Conservation (phyloP, 2,888 invertebrate species). For the Pecten maximus region DNA sequence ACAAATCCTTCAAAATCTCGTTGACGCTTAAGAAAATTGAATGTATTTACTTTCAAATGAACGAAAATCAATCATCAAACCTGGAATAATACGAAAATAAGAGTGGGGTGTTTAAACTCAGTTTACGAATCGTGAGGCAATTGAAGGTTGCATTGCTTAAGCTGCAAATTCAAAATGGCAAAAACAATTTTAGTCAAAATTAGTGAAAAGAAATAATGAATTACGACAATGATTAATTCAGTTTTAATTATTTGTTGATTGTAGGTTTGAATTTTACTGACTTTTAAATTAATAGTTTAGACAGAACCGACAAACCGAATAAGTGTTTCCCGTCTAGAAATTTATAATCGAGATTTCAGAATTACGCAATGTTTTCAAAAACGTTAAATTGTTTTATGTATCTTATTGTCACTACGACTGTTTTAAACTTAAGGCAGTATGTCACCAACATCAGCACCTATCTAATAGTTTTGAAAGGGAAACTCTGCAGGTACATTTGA, state of each 20-base stretch:
- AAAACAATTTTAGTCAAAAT: neutral
- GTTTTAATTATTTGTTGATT: neutral
- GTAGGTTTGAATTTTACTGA: neutral
- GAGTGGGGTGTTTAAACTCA: neutral
- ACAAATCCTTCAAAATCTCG: neutral
- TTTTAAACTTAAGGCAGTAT: neutral
- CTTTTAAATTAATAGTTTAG: neutral
- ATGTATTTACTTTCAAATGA: neutral
- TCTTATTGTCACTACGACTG: neutral
- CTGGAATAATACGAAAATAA: no score
- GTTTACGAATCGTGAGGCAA: neutral
- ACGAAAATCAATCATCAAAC: no score
- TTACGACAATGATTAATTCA: neutral
- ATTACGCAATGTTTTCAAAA: neutral
- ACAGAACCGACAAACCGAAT: neutral
- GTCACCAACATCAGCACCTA: no score
- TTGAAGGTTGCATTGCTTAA: neutral
- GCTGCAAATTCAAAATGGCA: neutral
- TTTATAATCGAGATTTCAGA: neutral
- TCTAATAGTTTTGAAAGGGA: no score
- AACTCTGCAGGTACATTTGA: no score
- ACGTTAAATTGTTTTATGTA: neutral
- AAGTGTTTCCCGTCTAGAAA: neutral
- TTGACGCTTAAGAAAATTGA: neutral
- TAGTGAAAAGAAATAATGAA: neutral